A percentile compares a stretch with the other conserved stretches of the same genome.
phyloP scores from a whole-genome alignment of 2,888 invertebrate species.

The Tineola bisselliella region DNA sequence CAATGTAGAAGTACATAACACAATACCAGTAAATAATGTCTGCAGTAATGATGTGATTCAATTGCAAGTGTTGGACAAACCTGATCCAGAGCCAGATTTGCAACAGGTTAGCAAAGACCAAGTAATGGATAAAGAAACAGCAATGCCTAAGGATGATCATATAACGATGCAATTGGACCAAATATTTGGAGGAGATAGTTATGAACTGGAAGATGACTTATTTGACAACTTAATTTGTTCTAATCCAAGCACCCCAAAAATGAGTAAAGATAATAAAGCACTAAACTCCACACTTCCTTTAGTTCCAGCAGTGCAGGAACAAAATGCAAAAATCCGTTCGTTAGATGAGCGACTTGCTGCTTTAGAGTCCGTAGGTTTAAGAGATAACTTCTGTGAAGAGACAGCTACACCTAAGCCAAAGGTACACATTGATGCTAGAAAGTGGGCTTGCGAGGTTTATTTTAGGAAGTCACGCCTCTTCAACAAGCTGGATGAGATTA shows the following conservation, averaged over 20 bases:
- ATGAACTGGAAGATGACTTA: slow-evolving; percentile 44
- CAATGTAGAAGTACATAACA: too few species aligned
- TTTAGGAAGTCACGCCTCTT: slow-evolving; percentile 44
- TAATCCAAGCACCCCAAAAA: slow-evolving; percentile 22
- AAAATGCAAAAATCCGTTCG: slow-evolving; percentile 31
- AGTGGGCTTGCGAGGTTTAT: slow-evolving; percentile 60
- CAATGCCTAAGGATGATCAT: slow-evolving; percentile 26
- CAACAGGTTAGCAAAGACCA: neutral
- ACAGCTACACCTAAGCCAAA: slow-evolving; percentile 23
- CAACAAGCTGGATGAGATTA: slow-evolving; percentile 48
- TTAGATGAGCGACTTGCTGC: slow-evolving; percentile 46
- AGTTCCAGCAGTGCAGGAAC: neutral
- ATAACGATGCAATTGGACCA: slow-evolving; percentile 52
- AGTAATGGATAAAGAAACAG: neutral
- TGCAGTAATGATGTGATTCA: too few species aligned
- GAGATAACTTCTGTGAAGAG: slow-evolving; percentile 17
- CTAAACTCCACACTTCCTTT: neutral
- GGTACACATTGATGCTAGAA: slow-evolving; percentile 29
- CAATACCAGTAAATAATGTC: too few species aligned
- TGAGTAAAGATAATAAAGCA: slow-evolving; percentile 9
- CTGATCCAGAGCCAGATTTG: neutral
- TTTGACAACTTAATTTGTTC: slow-evolving; percentile 43
- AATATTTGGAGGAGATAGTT: slow-evolving; percentile 46
- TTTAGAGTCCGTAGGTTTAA: slow-evolving; percentile 21
- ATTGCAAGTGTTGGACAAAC: neutral